Conservation (phyloP, 2,797 vertebrate species). For the Pachyuromys duprasi region DNA sequence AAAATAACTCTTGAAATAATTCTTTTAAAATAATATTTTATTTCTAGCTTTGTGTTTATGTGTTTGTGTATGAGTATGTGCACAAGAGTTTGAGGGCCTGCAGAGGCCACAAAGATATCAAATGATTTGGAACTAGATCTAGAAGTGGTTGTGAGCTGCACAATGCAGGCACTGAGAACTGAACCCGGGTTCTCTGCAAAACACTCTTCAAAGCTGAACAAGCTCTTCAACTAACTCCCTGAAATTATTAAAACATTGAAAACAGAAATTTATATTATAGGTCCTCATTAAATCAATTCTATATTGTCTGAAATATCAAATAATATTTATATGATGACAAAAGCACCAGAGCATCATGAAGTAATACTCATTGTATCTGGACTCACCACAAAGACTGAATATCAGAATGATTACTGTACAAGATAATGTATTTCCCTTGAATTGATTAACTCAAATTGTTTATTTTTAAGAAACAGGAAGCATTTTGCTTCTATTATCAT, state of each 20-base stretch:
- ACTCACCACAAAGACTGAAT: background rate
- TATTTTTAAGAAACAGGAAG: conserved; percentile 42
- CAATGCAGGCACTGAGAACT: background rate
- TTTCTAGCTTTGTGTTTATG: background rate
- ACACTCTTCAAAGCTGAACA: background rate
- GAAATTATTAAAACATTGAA: background rate
- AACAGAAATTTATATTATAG: background rate
- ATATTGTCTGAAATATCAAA: background rate
- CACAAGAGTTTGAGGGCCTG: background rate
- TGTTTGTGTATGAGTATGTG: no score
- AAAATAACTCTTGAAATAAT: conserved; percentile 18
- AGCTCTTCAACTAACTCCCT: background rate
- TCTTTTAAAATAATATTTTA: no score
- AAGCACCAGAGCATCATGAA: background rate
- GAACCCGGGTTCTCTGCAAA: background rate
- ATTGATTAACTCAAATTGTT: background rate
- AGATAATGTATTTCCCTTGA: conserved; percentile 13
- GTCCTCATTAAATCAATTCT: background rate
- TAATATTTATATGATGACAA: background rate
- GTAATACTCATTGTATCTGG: background rate
- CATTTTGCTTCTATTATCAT: background rate
- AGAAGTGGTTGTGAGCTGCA: background rate
- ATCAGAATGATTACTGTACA: background rate
- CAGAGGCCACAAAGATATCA: background rate
- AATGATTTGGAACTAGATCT: no score